phyloP scores from a whole-genome alignment of 2,888 invertebrate genomes.

The Matsumyia berberina region DNA sequence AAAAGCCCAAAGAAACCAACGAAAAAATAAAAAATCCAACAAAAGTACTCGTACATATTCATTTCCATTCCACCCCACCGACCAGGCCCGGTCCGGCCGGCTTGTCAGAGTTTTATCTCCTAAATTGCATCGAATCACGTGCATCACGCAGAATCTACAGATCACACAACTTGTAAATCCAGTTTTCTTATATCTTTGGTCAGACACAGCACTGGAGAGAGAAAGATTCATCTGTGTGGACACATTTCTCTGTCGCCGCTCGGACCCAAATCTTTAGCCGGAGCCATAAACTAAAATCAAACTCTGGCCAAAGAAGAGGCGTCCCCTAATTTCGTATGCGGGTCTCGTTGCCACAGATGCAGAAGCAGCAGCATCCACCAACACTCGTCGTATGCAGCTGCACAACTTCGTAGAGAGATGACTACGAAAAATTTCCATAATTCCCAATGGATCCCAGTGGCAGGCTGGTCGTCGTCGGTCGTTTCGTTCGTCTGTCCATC shows the following conservation, averaged over 20 bases:
- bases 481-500: slow-evolving; percentile 67
- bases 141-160: slow-evolving; percentile 72
- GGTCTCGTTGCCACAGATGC: slow-evolving; percentile 66
- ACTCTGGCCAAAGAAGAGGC: slow-evolving; percentile 58
- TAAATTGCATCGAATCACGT: slow-evolving; percentile 73
- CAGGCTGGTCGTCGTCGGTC: slow-evolving; percentile 28
- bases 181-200: slow-evolving; percentile 61
- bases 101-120: slow-evolving; percentile 61
- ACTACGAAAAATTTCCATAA: slow-evolving; percentile 70
- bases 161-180: slow-evolving; percentile 75
- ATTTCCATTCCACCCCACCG: slow-evolving; percentile 30
- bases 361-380: slow-evolving; percentile 59
- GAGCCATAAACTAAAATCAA: slow-evolving; percentile 70
- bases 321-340: slow-evolving; percentile 73
- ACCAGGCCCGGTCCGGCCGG: not conserved
- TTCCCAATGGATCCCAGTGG: slow-evolving; percentile 60
- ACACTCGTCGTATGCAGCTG: slow-evolving; percentile 58
- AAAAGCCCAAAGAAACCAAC: slow-evolving; percentile 16
- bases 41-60: no score
- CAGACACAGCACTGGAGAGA: slow-evolving; percentile 40
- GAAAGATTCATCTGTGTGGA: slow-evolving; percentile 63
- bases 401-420: slow-evolving; percentile 46
- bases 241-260: slow-evolving; percentile 57
- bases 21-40: no score
- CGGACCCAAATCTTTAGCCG: slow-evolving; percentile 57